Evolutionary conservation across 2,113 vertebrate genomes (phyloP), one percentile per base, ranked within the genome.

Genomic region (Nannobrachium achirus): DNA sequence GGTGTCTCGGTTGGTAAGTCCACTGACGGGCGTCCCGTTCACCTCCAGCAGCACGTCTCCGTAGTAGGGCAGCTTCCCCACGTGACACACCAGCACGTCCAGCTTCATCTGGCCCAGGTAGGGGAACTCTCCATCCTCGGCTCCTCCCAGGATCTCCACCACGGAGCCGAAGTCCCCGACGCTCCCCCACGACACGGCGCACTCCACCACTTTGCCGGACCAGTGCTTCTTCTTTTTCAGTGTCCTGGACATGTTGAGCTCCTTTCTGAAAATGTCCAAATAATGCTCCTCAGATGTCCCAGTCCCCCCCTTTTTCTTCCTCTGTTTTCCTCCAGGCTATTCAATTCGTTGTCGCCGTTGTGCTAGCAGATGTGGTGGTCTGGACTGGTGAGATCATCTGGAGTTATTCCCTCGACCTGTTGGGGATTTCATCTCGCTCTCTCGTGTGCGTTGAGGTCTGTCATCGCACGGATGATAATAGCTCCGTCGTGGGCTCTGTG

Each of bases 151-250:
- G 71, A 98, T 86, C 89, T 96, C 95, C 93, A 93, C 91, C 86
- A 92, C 89, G 51, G 91, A 90, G 83, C 89, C 89, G 63, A 93
- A 92, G 81, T 94, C 93, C 49, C 95, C 92, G 60, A 90, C 84
- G 70, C 80, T 91, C 15, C 93, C 90, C 94, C 95, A 96, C 49
- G 96, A 95, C 83, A 96, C 92, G 9, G 94, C 91, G 80, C 94
- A 96, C 92, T 98, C 96, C 92, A 96, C 96, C 90, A 97, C 95
- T 91, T 96, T 97, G 72, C 92, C 87, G 66, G 95, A 93, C 96
- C 96, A 98, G 89, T 98, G 96, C 90, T 96, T 96, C 93, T 95
- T 96, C 93, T 95, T 97, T 89, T 96, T 96, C 90, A 98, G 92
- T 38, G 96, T 97, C 81, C 96, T 95, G 83, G 96, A 98, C 96